Evolutionary conservation across 2,113 vertebrate species (phyloP).

Genomic region (Trogon surrucura): DNA sequence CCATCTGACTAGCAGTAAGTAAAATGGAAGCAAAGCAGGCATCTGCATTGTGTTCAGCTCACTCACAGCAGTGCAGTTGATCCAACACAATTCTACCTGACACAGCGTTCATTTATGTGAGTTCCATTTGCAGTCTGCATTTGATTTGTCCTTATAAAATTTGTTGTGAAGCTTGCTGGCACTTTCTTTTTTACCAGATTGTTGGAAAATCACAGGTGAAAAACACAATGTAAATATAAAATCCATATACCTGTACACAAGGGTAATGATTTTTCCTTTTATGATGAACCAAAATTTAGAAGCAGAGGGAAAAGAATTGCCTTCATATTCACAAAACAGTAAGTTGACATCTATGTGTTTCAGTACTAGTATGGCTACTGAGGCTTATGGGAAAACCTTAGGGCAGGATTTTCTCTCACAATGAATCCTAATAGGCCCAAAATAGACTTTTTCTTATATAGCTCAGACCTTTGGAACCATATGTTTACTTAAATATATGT

Average conservation of each 20-base stretch:
- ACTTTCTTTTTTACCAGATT: neutral
- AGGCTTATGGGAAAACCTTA: neutral
- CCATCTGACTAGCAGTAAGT: neutral
- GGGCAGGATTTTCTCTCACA: neutral
- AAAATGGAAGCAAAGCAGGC: neutral
- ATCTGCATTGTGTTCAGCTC: neutral
- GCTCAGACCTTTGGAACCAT: neutral
- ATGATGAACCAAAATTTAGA: neutral
- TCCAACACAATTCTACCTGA: neutral
- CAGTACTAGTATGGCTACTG: neutral
- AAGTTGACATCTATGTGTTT: neutral
- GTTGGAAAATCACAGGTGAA: neutral
- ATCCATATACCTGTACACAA: neutral
- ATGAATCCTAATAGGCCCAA: neutral
- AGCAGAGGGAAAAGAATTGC: neutral
- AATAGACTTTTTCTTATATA: neutral
- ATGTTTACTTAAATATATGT: neutral
- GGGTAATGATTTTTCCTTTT: neutral
- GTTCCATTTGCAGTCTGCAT: neutral
- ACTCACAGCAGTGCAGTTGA: neutral
- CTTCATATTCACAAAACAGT: neutral
- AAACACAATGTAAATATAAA: neutral
- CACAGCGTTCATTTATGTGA: fast-evolving
- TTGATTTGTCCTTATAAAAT: neutral
- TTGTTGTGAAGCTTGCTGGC: neutral